These are phyloP conservation scores for Paracyclopina nana DNA, from an alignment of 1,140 invertebrate species.

Conservation along the genomic window DNA sequence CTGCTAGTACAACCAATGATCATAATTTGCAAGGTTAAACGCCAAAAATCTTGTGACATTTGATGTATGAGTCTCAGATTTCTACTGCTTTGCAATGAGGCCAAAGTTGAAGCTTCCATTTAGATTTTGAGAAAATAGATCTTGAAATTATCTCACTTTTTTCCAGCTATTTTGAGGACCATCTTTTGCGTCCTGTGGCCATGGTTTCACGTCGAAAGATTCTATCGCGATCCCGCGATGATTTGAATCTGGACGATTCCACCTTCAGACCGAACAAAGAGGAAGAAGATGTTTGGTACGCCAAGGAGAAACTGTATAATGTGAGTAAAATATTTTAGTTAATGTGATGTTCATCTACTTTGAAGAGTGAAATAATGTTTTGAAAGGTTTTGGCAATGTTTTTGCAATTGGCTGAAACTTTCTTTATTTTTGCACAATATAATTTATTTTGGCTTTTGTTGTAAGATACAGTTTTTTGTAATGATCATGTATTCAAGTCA, in stretches of 20 bases:
- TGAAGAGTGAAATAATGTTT: too few relatives aligned
- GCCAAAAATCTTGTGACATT: not conserved
- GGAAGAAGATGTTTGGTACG: slow-evolving; percentile 80
- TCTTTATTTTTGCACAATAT: too few relatives aligned
- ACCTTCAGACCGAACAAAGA: slow-evolving; percentile 37
- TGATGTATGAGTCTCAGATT: not conserved
- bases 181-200: slow-evolving; percentile 10
- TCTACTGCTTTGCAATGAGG: not conserved
- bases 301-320: slow-evolving; percentile 80
- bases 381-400: too few relatives aligned
- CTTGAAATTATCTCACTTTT: not conserved
- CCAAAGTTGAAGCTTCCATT: not conserved
- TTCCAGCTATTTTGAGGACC: slow-evolving; percentile 3
- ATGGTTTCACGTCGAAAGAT: slow-evolving; percentile 78
- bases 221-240: slow-evolving; percentile 70
- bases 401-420: too few relatives aligned
- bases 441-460: too few relatives aligned
- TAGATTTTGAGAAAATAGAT: not conserved
- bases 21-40: too few relatives aligned
- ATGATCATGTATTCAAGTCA: too few relatives aligned
- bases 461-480: too few relatives aligned
- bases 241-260: slow-evolving; percentile 45
- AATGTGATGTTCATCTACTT: too few relatives aligned
- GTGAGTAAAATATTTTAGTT: slow-evolving; percentile 42
- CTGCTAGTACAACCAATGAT: not conserved